Base-by-base conservation (phyloP, 2,113 vertebrate genomes). In the Calyptomena viridis region DNA sequence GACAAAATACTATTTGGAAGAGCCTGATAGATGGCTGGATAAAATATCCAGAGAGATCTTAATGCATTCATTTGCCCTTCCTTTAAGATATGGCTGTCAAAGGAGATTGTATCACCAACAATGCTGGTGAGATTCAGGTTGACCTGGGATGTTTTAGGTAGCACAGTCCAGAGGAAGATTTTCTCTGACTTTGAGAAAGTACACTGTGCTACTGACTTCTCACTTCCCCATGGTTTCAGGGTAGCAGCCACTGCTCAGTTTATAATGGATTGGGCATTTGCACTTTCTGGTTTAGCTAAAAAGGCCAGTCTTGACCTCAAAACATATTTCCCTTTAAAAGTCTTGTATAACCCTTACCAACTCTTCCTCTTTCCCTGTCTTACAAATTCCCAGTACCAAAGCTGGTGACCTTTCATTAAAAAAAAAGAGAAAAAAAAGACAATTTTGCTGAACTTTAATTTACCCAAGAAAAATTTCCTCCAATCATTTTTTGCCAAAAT, bases 11-110 rank as follows among this genome's bases (percentile, higher is more conserved):
- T 84, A 4, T 75, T 84, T 0, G 0, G 62, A 87, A 84, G 49
- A 78, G 52, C 53, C 53, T 75, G 85, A 92, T 86, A 92, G 83
- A 90, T 73, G 58, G 62, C 68, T 92, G 84, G 80, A 94, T 93
- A 93, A 94, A 95, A 92, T 81, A 94, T 78, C 89, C 80, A 64
- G 68, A 60, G 94, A 81, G 86, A 89, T 89, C 84, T 93, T 94
- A 94, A 94, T 83, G 83, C 44, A 90, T 72, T 85, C 72, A 25
- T 81, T 94, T 92, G 67, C 55, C 85, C 69, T 93, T 85, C 63
- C 50, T 75, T 79, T 53, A 74, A 87, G 86, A 78, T 44, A 37
- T 5, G 30, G 23, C 69, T 94, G 77, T 84, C 90, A 56, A 66
- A 89, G 88, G 56, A 89, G 94, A 84, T 92, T 1, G 4, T 44